These are phyloP conservation scores for Rhynchonycteris naso DNA, from an alignment of 2,797 vertebrate genomes.

Conservation along the genomic window DNA sequence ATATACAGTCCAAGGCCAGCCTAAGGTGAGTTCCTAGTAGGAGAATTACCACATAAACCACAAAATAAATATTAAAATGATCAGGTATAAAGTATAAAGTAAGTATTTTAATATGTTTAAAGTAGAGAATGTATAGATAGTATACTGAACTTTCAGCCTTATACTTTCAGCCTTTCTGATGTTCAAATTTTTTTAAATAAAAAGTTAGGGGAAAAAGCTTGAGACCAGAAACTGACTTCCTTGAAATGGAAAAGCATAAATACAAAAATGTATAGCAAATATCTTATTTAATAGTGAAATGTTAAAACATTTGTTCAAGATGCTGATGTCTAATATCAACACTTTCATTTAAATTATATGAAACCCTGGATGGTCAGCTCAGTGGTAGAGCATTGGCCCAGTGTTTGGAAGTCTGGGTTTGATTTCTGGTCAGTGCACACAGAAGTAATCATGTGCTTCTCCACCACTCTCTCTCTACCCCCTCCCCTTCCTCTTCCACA, in stretches of 20 bases:
- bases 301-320: slow-evolving; percentile 46
- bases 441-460: too few species aligned
- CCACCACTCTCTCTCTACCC: too few species aligned
- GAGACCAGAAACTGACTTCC: background rate
- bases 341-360: background rate
- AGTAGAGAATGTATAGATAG: background rate
- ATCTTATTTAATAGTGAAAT: slow-evolving; percentile 18
- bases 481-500: too few species aligned
- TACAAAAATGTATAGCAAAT: background rate
- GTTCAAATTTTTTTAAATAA: slow-evolving; percentile 6
- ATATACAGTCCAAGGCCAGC: background rate
- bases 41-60: background rate
- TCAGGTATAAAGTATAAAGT: background rate
- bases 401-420: too few species aligned
- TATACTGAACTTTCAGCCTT: background rate
- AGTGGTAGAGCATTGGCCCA: too few species aligned
- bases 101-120: background rate
- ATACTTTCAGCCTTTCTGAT: background rate
- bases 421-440: too few species aligned
- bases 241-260: background rate
- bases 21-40: background rate
- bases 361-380: too few species aligned
- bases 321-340: background rate
- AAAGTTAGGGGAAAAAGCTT: background rate
- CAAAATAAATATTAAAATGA: background rate